A percentile compares a stretch with the other conserved stretches of the same genome.
These are phyloP conservation scores for Drosophila prosaltans DNA, from an alignment of 1,140 invertebrate species.

Conservation along the genomic window DNA sequence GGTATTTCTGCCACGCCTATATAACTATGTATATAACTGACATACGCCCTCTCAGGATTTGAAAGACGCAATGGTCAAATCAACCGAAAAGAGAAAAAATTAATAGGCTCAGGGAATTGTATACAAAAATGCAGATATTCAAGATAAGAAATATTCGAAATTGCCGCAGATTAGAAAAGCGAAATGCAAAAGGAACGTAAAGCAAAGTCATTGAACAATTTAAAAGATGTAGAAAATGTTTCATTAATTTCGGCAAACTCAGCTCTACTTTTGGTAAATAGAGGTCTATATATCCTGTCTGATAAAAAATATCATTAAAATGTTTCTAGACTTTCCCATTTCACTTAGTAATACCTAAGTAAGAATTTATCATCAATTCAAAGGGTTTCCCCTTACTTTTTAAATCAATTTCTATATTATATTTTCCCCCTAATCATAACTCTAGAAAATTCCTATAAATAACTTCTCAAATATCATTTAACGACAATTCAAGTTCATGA, in stretches of 20 bases:
- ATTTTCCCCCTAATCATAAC: constrained; percentile 38
- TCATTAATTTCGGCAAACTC: too few species aligned
- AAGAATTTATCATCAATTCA: not conserved
- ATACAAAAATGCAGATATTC: constrained; percentile 1
- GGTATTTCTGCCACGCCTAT: constrained; percentile 37
- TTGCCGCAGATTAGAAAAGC: not conserved
- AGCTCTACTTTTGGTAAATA: too few species aligned
- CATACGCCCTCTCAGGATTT: constrained; percentile 46
- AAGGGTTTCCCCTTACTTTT: not conserved
- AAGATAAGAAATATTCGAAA: not conserved
- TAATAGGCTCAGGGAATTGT: constrained; percentile 66
- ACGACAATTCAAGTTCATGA: constrained; percentile 69
- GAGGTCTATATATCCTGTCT: too few species aligned
- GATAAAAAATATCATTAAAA: too few species aligned
- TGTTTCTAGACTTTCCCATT: too few species aligned
- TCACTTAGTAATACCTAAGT: too few species aligned
- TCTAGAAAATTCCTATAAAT: constrained; percentile 19
- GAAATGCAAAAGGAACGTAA: not conserved
- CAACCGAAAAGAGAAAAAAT: constrained; percentile 58
- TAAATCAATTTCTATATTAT: not conserved
- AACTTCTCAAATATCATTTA: constrained; percentile 54
- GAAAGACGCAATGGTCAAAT: constrained; percentile 41
- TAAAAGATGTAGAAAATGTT: not conserved
- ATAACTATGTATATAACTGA: constrained; percentile 42
- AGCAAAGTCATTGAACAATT: not conserved